These are phyloP conservation scores for Pecten maximus DNA, from an alignment of 2,888 invertebrate genomes.

Conservation along the genomic window DNA sequence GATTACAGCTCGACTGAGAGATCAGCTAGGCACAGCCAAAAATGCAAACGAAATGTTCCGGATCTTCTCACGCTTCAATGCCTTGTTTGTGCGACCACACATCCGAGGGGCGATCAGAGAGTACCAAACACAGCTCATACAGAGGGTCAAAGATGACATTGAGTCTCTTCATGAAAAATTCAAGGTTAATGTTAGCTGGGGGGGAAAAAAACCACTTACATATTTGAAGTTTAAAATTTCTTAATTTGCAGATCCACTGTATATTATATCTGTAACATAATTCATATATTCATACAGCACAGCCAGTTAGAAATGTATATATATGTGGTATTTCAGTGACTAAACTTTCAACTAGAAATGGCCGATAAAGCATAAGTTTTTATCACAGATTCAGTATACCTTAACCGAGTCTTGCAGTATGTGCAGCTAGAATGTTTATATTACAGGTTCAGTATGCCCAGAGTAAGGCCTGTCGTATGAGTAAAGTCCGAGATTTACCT, in stretches of 20 bases:
- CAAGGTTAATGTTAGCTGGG: slow-evolving; percentile 86
- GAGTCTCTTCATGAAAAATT: slow-evolving; percentile 98
- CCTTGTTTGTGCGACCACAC: slow-evolving; percentile 98
- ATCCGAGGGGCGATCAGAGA: slow-evolving; percentile 99
- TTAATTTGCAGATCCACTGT: background rate
- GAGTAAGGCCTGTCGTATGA: slow-evolving; percentile 95
- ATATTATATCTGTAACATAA: background rate
- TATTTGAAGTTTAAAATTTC: background rate
- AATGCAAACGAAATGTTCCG: slow-evolving; percentile 99
- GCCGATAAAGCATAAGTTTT: background rate
- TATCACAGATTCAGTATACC: background rate
- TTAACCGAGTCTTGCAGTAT: background rate
- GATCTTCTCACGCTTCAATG: slow-evolving; percentile 98
- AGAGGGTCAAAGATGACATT: slow-evolving; percentile 99
- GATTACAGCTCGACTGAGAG: slow-evolving; percentile 97
- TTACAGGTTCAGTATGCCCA: slow-evolving; percentile 94
- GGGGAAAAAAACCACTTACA: background rate
- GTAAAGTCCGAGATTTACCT: slow-evolving; percentile 95
- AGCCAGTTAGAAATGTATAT: background rate
- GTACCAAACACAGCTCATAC: slow-evolving; percentile 99
- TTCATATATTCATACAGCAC: background rate
- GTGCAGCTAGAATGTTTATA: background rate
- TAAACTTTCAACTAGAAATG: background rate
- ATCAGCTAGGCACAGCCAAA: slow-evolving; percentile 98
- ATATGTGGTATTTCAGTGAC: background rate